Evolutionary conservation across 64 coral and sea anemone species (phyloP).

Genomic region (Montipora sp.): DNA sequence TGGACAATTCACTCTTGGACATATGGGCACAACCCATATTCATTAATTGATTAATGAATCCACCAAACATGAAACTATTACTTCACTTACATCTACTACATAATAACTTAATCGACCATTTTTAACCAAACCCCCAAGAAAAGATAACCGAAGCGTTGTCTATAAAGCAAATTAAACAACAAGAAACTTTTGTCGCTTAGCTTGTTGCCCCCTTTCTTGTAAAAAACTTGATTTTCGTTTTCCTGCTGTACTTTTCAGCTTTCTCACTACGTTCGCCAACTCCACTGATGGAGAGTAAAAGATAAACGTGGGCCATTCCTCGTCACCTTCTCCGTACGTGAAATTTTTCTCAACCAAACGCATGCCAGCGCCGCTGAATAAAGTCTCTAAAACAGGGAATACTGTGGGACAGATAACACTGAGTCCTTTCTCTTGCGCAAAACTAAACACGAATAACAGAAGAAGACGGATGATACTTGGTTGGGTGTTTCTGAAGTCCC

Average conservation of each 20-base stretch:
- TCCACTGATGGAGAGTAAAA: conserved; percentile 51
- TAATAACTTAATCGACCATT: not conserved
- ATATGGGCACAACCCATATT: no score
- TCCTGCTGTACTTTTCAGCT: not conserved
- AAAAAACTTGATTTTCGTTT: conserved; percentile 42
- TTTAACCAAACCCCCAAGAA: not conserved
- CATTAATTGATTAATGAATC: no score
- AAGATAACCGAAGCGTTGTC: no score
- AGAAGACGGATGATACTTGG: conserved; percentile 51
- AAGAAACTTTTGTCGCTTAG: conserved; percentile 17
- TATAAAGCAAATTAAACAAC: not conserved
- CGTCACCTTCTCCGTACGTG: conserved; percentile 67
- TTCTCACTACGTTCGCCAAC: conserved; percentile 1
- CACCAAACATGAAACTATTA: not conserved
- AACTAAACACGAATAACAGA: conserved; percentile 60
- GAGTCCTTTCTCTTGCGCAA: conserved; percentile 58
- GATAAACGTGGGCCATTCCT: conserved; percentile 60
- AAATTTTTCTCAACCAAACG: conserved; percentile 65
- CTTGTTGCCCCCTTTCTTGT: conserved; percentile 12
- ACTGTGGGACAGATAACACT: conserved; percentile 73
- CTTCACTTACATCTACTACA: not conserved
- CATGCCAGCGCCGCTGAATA: conserved; percentile 71
- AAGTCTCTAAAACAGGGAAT: conserved; percentile 70
- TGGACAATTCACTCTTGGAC: no score
- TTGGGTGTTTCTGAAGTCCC: conserved; percentile 36